A percentile compares a stretch with the other conserved stretches of the same genome.
These are phyloP conservation scores for Limnephilus marmoratus DNA, from an alignment of 2,888 invertebrate genomes.

Conservation along the genomic window DNA sequence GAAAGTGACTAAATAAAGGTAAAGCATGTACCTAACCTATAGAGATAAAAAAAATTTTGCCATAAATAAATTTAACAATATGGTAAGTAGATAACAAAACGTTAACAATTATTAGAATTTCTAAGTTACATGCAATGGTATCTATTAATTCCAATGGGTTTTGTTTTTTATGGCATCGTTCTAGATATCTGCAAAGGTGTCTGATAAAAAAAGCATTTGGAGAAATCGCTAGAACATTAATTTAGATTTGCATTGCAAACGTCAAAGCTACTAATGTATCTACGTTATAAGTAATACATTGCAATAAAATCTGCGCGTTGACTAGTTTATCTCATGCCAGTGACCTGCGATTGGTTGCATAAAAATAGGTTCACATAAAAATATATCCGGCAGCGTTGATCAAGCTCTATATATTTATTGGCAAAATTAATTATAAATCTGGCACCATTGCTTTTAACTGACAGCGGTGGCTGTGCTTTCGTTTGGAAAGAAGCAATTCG, in stretches of 20 bases:
- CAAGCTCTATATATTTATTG: constrained; percentile 22
- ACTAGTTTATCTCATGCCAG: not conserved
- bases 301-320: not conserved
- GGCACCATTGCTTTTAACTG: constrained; percentile 51
- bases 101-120: too few relatives aligned
- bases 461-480: constrained; percentile 59
- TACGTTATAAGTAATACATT: not conserved
- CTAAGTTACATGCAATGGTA: too few relatives aligned
- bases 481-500: constrained; percentile 62
- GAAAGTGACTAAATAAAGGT: not conserved
- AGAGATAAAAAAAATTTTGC: too few relatives aligned
- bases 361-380: not conserved
- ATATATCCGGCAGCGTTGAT: constrained; percentile 38
- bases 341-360: not conserved
- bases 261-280: not conserved
- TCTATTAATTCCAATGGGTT: too few relatives aligned
- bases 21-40: not conserved
- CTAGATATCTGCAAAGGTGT: not conserved
- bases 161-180: too few relatives aligned
- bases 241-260: not conserved
- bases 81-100: too few relatives aligned
- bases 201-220: not conserved
- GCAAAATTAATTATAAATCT: constrained; percentile 51
- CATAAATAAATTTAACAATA: too few relatives aligned
- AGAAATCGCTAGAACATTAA: not conserved